phyloP scores from a whole-genome alignment of 2,113 vertebrate species.

The Salvelinus namaycush region DNA sequence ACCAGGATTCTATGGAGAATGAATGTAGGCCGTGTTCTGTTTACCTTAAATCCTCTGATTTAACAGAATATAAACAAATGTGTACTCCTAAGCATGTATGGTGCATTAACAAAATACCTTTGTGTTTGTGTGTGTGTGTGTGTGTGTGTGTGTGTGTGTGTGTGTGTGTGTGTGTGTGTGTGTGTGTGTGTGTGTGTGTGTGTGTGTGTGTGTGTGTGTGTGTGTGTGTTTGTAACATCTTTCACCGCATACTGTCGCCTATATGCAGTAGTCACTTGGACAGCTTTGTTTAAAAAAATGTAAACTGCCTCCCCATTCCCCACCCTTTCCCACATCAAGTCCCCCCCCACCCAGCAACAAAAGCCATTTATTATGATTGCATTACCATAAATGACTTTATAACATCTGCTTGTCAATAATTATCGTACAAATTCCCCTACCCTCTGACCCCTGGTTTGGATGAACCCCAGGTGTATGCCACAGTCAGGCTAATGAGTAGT shows the following conservation, averaged over 20 bases:
- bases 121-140: slow-evolving; percentile 35
- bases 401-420: slow-evolving; percentile 80
- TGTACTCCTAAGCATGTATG: slow-evolving; percentile 20
- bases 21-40: not conserved
- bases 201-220: slow-evolving; percentile 28
- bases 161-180: slow-evolving; percentile 29
- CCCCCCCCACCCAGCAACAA: slow-evolving; percentile 33
- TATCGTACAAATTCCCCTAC: slow-evolving; percentile 60
- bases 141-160: slow-evolving; percentile 5
- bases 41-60: slow-evolving; percentile 2
- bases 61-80: slow-evolving; percentile 23
- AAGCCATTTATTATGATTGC: slow-evolving; percentile 74
- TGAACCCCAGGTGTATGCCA: slow-evolving; percentile 74
- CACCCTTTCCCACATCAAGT: not conserved
- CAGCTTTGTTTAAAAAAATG: slow-evolving; percentile 33
- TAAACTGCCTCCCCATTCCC: slow-evolving; percentile 39
- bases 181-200: slow-evolving; percentile 38
- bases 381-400: slow-evolving; percentile 80
- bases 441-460: slow-evolving; percentile 65
- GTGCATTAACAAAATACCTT: slow-evolving; percentile 10
- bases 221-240: slow-evolving; percentile 25
- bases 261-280: slow-evolving; percentile 31
- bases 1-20: too few species aligned
- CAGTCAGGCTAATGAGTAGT: slow-evolving; percentile 68
- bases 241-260: slow-evolving; percentile 6